Percentiles rank a stretch among this genome's conserved stretches.
These are phyloP conservation scores for Catocala nupta DNA, from an alignment of 2,888 invertebrate genomes.

Conservation along the genomic window DNA sequence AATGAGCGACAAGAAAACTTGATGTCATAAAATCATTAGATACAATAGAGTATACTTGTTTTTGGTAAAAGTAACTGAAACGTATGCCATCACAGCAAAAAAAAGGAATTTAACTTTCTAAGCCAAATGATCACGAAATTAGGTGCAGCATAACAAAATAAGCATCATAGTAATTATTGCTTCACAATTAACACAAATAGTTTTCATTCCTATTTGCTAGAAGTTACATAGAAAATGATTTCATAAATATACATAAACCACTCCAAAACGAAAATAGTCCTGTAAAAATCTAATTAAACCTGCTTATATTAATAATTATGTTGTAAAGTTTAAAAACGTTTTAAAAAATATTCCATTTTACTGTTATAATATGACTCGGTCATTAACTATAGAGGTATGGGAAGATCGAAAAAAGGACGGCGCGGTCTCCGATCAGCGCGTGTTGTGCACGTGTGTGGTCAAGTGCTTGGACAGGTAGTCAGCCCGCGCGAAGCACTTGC, in stretches of 20 bases:
- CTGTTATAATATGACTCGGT: constrained; percentile 76
- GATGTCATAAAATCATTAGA: background rate
- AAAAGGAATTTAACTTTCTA: constrained; percentile 41
- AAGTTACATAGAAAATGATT: constrained; percentile 80
- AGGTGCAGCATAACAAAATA: constrained; percentile 40
- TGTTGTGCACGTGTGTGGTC: constrained; percentile 95
- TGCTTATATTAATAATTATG: constrained; percentile 74
- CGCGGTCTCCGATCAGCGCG: constrained; percentile 75
- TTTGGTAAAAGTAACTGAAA: no score
- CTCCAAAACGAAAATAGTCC: constrained; percentile 80
- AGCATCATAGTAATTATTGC: constrained; percentile 49
- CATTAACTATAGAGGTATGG: constrained; percentile 62
- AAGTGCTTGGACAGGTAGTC: constrained; percentile 97
- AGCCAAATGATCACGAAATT: constrained; percentile 48
- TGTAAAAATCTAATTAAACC: constrained; percentile 81
- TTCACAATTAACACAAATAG: constrained; percentile 57
- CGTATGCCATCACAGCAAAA: constrained; percentile 13
- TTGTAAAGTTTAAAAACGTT: constrained; percentile 83
- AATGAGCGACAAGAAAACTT: constrained; percentile 48
- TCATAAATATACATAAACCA: constrained; percentile 77
- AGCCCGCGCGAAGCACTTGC: constrained; percentile 96
- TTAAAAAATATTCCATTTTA: constrained; percentile 85
- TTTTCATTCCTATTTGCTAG: constrained; percentile 51
- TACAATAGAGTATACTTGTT: no score
- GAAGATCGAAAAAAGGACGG: constrained; percentile 58